These are phyloP conservation scores for Tribolium madens DNA, from an alignment of 1,140 invertebrate species.

Conservation along the genomic window DNA sequence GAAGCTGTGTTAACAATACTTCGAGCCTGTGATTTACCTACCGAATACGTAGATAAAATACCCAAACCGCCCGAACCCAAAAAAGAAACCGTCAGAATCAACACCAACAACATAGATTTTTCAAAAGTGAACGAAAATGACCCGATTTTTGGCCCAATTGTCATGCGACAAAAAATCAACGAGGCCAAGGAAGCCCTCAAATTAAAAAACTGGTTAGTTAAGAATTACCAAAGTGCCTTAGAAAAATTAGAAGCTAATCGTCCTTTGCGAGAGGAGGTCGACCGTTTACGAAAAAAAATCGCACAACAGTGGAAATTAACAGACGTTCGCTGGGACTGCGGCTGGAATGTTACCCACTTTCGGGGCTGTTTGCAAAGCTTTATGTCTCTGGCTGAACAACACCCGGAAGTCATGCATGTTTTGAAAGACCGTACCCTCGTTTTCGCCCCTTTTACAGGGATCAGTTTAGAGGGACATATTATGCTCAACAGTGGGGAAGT, in stretches of 20 bases:
- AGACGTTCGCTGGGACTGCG: slow-evolving; percentile 81
- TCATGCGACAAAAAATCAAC: slow-evolving; percentile 69
- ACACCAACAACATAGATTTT: slow-evolving; percentile 65
- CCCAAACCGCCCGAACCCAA: slow-evolving; percentile 54
- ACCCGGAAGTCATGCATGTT: slow-evolving; percentile 76
- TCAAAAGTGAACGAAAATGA: slow-evolving; percentile 69
- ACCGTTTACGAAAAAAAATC: slow-evolving; percentile 72
- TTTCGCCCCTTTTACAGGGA: slow-evolving; percentile 89
- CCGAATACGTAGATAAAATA: slow-evolving; percentile 85
- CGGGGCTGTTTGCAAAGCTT: slow-evolving; percentile 85
- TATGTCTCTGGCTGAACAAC: slow-evolving; percentile 77
- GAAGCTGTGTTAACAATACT: slow-evolving; percentile 83
- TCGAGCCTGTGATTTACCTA: slow-evolving; percentile 84
- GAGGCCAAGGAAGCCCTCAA: slow-evolving; percentile 68
- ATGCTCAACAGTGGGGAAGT: slow-evolving; percentile 92
- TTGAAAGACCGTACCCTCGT: slow-evolving; percentile 76
- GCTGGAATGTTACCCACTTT: slow-evolving; percentile 90
- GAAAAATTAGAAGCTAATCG: slow-evolving; percentile 71
- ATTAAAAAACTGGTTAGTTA: slow-evolving; percentile 74
- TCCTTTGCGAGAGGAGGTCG: slow-evolving; percentile 76
- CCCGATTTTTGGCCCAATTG: slow-evolving; percentile 68
- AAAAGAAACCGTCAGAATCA: slow-evolving; percentile 53
- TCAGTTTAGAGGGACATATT: slow-evolving; percentile 88
- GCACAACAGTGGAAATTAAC: slow-evolving; percentile 70
- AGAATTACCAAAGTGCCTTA: slow-evolving; percentile 74